A percentile compares a stretch with the other conserved stretches of the same genome.
Conservation (phyloP, 2,888 invertebrate species). For the Tetragonula carbonaria region DNA sequence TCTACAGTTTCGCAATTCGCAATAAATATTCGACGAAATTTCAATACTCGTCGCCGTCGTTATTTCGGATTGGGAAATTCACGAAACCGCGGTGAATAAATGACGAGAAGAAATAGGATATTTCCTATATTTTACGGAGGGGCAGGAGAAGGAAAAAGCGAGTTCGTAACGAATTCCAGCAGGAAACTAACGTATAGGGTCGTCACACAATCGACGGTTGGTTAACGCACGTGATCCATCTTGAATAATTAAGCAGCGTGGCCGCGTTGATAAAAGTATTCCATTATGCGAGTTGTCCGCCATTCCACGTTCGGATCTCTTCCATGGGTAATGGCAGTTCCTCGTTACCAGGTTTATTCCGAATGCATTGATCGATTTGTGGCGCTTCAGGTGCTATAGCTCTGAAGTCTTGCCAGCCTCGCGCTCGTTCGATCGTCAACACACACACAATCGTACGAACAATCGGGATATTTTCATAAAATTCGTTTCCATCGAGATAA, state of each 20-base stretch:
- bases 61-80: background rate
- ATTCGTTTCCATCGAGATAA: no score
- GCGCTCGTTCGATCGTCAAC: no score
- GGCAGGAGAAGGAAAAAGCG: slow-evolving; percentile 23
- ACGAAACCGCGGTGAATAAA: slow-evolving; percentile 8
- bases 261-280: slow-evolving; percentile 79
- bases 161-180: slow-evolving; percentile 56
- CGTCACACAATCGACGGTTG: slow-evolving; percentile 68
- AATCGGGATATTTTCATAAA: no score
- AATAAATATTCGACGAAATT: background rate
- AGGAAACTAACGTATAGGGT: slow-evolving; percentile 35
- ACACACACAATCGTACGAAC: no score
- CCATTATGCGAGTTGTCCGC: slow-evolving; percentile 78
- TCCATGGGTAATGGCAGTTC: slow-evolving; percentile 75
- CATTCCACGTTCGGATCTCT: slow-evolving; percentile 68
- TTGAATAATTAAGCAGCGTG: slow-evolving; percentile 78
- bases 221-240: slow-evolving; percentile 76
- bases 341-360: slow-evolving; percentile 72
- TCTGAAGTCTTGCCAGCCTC: slow-evolving; percentile 27
- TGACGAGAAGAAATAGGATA: background rate
- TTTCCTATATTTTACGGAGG: background rate
- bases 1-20: no score
- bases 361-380: slow-evolving; percentile 63
- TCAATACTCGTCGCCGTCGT: background rate
- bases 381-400: slow-evolving; percentile 30